These are phyloP conservation scores for Euwallacea fornicatus DNA, from an alignment of 1,140 invertebrate genomes.

Conservation along the genomic window DNA sequence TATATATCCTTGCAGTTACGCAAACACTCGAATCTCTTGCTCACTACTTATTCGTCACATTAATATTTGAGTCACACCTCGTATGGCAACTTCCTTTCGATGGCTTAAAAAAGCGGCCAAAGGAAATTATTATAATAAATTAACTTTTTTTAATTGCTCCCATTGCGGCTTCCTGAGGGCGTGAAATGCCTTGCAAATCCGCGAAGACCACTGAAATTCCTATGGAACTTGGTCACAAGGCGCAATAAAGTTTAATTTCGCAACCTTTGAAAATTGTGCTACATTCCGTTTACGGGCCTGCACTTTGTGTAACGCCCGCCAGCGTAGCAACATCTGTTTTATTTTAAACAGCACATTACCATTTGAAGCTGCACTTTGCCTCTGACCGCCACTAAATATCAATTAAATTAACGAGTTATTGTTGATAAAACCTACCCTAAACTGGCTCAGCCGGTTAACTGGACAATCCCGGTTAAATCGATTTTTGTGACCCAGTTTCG, in stretches of 20 bases:
- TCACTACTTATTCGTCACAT: background rate
- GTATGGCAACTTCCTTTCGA: constrained; percentile 13
- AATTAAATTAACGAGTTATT: no score
- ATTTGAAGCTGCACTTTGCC: no score
- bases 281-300: constrained; percentile 19
- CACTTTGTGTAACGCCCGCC: constrained; percentile 12
- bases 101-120: background rate
- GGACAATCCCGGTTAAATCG: constrained; percentile 4
- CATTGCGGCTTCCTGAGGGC: background rate
- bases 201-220: no score
- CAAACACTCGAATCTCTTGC: no score
- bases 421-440: constrained; percentile 3
- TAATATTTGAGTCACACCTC: constrained; percentile 14
- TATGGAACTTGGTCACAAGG: no score
- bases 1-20: no score
- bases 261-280: constrained; percentile 8
- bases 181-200: no score
- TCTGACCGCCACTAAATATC: no score
- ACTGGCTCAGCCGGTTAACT: background rate
- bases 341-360: no score
- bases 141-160: constrained; percentile 23
- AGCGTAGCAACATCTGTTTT: constrained; percentile 10
- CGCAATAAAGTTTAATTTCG: background rate
- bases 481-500: constrained; percentile 11
- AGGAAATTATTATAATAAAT: constrained; percentile 34